Evolutionary conservation across 2,888 invertebrate genomes (phyloP).

Genomic region (Lottia gigantea): DNA sequence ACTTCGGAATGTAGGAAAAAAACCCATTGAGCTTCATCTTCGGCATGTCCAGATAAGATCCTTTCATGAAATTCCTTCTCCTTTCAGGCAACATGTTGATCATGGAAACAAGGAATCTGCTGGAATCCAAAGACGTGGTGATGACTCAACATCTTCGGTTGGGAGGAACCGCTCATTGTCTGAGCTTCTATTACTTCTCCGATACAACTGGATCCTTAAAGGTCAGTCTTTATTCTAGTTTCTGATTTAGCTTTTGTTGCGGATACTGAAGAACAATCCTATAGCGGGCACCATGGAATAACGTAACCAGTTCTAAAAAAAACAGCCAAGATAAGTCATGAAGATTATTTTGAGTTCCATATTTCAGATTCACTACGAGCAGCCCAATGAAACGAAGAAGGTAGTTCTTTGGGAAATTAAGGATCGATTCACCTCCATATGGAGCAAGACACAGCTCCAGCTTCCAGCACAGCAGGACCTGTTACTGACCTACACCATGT

Average conservation of each 20-base stretch:
- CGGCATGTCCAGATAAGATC: too few species aligned
- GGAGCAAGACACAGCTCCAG: constrained; percentile 47
- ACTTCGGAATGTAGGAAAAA: too few species aligned
- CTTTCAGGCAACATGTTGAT: constrained; percentile 47
- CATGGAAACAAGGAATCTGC: constrained; percentile 37
- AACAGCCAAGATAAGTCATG: too few species aligned
- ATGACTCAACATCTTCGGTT: constrained; percentile 45
- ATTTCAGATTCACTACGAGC: background rate
- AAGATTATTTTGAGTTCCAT: too few species aligned
- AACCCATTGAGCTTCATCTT: too few species aligned
- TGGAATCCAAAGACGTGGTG: constrained; percentile 31
- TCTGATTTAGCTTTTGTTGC: too few species aligned
- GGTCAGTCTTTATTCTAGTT: constrained; percentile 31
- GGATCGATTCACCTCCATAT: constrained; percentile 31
- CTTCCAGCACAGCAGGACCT: constrained; percentile 34
- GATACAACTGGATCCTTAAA: constrained; percentile 43
- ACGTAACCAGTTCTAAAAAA: too few species aligned
- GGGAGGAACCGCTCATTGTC: constrained; percentile 36
- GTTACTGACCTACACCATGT: constrained; percentile 41
- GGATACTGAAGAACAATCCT: too few species aligned
- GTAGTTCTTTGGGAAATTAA: constrained; percentile 25
- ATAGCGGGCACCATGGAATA: too few species aligned
- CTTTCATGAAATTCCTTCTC: too few species aligned
- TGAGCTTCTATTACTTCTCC: constrained; percentile 48
- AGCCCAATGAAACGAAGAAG: background rate